phyloP scores from a whole-genome alignment of 2,797 vertebrate genomes.

The Malurus leucopterus region DNA sequence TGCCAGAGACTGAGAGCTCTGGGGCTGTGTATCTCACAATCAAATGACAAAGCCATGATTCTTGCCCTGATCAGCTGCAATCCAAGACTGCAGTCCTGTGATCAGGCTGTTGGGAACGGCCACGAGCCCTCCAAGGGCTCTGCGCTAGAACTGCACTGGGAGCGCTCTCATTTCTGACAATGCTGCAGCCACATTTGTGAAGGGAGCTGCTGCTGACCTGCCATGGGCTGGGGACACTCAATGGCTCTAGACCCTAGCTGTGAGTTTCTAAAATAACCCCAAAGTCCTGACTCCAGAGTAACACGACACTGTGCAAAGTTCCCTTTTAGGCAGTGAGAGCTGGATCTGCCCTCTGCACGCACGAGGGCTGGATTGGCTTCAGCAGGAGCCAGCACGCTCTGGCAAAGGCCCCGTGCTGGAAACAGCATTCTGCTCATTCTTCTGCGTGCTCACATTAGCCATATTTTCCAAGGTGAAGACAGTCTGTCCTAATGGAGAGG shows the following conservation, averaged over 20 bases:
- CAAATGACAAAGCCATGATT: neutral
- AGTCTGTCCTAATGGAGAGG: neutral
- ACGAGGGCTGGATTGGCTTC: neutral
- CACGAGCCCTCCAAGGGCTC: neutral
- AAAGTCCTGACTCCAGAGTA: neutral
- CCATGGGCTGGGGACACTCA: neutral
- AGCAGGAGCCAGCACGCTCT: neutral
- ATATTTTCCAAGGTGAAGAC: neutral
- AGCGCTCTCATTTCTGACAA: fast-evolving
- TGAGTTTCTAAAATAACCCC: neutral
- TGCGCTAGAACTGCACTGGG: fast-evolving
- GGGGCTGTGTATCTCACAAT: neutral
- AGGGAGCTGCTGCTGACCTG: neutral
- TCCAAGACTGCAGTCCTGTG: neutral
- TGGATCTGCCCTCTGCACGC: neutral
- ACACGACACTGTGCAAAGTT: neutral
- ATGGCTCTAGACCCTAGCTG: neutral
- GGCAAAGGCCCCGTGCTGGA: neutral
- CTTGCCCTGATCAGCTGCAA: neutral
- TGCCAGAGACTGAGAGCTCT: neutral
- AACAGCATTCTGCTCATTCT: neutral
- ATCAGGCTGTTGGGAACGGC: neutral
- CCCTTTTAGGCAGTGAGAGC: neutral
- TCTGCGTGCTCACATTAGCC: fast-evolving
- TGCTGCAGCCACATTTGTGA: neutral